Conservation (phyloP, 2,888 invertebrate species). For the Cataglyphis rosenhaueri region DNA sequence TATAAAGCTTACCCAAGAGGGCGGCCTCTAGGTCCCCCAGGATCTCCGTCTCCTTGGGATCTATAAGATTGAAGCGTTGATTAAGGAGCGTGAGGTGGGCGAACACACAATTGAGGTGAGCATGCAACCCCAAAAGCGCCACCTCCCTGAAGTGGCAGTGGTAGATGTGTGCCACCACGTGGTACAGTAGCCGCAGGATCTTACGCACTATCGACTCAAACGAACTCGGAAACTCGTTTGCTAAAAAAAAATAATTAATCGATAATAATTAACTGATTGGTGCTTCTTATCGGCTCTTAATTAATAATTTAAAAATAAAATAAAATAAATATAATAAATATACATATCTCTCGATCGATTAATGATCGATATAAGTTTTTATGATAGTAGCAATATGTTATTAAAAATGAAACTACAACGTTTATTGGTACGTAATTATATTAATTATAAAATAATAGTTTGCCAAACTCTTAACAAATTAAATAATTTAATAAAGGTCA, state of each 20-base stretch:
- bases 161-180: slow-evolving; percentile 99
- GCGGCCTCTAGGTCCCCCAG: slow-evolving; percentile 96
- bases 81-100: slow-evolving; percentile 96
- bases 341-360: background rate
- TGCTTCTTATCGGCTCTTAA: background rate
- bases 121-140: slow-evolving; percentile 96
- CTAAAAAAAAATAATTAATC: slow-evolving; percentile 85
- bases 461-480: background rate
- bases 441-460: background rate
- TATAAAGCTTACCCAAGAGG: slow-evolving; percentile 85
- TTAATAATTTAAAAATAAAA: background rate
- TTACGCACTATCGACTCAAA: slow-evolving; percentile 98
- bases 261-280: background rate
- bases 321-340: background rate
- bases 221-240: slow-evolving; percentile 96
- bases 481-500: background rate
- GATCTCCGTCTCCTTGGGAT: slow-evolving; percentile 98
- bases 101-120: slow-evolving; percentile 98
- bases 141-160: slow-evolving; percentile 99
- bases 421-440: background rate
- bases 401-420: background rate
- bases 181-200: slow-evolving; percentile 98
- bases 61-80: slow-evolving; percentile 96
- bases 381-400: background rate
- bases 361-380: background rate